phyloP scores from a whole-genome alignment of 2,888 invertebrate species.

The Embidobia sp. region DNA sequence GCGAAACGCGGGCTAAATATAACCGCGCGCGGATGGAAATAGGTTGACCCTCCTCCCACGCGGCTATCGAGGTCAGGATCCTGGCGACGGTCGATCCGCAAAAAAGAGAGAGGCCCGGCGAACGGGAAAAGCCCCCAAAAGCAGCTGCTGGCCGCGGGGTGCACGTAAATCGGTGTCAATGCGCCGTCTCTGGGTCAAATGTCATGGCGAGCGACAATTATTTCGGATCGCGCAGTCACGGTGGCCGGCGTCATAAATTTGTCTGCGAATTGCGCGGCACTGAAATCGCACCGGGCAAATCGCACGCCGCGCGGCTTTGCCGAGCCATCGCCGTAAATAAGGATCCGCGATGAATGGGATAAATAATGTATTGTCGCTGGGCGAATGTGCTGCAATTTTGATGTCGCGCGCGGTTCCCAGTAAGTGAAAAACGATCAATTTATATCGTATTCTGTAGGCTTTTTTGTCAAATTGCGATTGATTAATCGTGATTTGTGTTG shows the following conservation, averaged over 20 bases:
- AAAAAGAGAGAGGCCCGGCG: conserved; percentile 41
- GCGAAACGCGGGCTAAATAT: conserved; percentile 76
- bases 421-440: too few relatives aligned
- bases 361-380: too few relatives aligned
- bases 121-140: conserved; percentile 44
- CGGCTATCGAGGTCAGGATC: conserved; percentile 61
- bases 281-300: too few relatives aligned
- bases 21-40: conserved; percentile 75
- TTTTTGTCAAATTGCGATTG: too few relatives aligned
- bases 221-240: background rate
- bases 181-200: conserved; percentile 10
- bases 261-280: too few relatives aligned
- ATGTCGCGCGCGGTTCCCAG: too few relatives aligned
- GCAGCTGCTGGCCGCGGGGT: conserved; percentile 2
- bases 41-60: conserved; percentile 69
- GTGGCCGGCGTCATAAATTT: background rate
- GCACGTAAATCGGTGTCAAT: conserved; percentile 29
- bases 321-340: too few relatives aligned
- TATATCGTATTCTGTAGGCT: too few relatives aligned
- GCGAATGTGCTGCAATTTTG: too few relatives aligned
- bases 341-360: too few relatives aligned
- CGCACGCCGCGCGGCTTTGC: too few relatives aligned
- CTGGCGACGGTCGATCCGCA: conserved; percentile 39
- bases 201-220: conserved; percentile 4
- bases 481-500: too few relatives aligned